These are phyloP conservation scores for Bufotes viridis DNA, from an alignment of 2,797 vertebrate genomes.

Conservation along the genomic window DNA sequence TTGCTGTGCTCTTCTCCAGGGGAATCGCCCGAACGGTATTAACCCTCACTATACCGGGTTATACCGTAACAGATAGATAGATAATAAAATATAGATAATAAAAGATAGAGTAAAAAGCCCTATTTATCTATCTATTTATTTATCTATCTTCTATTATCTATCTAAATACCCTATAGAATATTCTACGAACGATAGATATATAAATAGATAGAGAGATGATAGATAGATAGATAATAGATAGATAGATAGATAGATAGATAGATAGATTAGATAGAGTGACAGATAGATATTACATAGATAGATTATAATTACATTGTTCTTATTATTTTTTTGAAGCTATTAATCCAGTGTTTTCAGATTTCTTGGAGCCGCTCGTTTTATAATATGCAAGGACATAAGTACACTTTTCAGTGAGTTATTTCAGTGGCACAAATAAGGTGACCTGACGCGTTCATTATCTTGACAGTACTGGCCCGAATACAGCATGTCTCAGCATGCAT, in stretches of 20 bases:
- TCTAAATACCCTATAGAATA: too few species aligned
- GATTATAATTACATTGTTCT: background rate
- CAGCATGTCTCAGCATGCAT: slow-evolving; percentile 48
- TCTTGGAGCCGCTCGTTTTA: slow-evolving; percentile 8
- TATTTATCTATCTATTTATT: too few species aligned
- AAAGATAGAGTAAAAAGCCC: too few species aligned
- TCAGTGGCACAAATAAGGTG: slow-evolving; percentile 38
- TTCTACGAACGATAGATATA: too few species aligned
- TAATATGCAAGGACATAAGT: slow-evolving; percentile 36
- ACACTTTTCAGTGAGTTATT: slow-evolving; percentile 45
- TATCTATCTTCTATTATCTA: too few species aligned
- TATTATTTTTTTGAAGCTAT: background rate
- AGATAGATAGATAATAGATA: too few species aligned
- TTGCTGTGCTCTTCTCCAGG: too few species aligned
- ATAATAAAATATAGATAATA: too few species aligned
- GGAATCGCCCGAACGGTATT: too few species aligned
- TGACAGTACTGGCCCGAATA: slow-evolving; percentile 55
- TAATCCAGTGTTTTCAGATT: background rate
- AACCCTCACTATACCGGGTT: too few species aligned
- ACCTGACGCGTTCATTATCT: slow-evolving; percentile 53
- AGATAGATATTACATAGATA: background rate
- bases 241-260: slow-evolving; percentile 11
- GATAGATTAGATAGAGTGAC: slow-evolving; percentile 28
- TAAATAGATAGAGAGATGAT: background rate
- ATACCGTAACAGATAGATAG: too few species aligned